These are phyloP conservation scores for Sterrhoptilus dennistouni DNA, from an alignment of 2,113 vertebrate species.

Conservation along the genomic window DNA sequence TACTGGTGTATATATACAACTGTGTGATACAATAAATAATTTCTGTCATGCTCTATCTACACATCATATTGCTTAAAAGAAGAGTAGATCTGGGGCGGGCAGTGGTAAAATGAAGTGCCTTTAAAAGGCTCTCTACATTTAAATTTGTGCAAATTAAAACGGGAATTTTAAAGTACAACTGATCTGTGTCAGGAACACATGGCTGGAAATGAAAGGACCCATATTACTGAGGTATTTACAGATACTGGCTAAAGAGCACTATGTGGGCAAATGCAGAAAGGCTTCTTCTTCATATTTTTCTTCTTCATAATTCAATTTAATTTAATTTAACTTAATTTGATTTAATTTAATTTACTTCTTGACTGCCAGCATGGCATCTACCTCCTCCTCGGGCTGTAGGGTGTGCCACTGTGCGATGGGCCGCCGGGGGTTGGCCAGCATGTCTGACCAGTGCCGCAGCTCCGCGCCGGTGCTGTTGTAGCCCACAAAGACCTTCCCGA, in stretches of 20 bases:
- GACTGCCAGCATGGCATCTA: conserved; percentile 91
- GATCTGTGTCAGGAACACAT: conserved; percentile 75
- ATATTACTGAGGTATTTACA: conserved; percentile 99
- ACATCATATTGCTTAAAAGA: conserved; percentile 99
- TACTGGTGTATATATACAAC: conserved; percentile 98
- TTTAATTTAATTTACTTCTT: conserved; percentile 88
- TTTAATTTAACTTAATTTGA: conserved; percentile 8
- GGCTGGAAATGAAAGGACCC: conserved; percentile 87
- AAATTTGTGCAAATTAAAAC: conserved; percentile 82
- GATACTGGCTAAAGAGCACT: conserved; percentile 98
- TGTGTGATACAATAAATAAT: conserved; percentile 94
- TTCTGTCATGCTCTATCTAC: conserved; percentile 99
- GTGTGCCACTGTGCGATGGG: conserved; percentile 99
- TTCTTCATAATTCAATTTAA: conserved; percentile 25
- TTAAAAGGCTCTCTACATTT: conserved; percentile 77
- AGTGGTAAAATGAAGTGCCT: conserved; percentile 72
- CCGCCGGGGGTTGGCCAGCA: conserved; percentile 97
- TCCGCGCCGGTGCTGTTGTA: conserved; percentile 96
- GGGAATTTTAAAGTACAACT: conserved; percentile 74
- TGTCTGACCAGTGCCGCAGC: conserved; percentile 98
- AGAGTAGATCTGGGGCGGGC: conserved; percentile 83
- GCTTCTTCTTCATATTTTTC: conserved; percentile 63
- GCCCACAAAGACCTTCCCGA: conserved; percentile 98
- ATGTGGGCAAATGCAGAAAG: conserved; percentile 89
- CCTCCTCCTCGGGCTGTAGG: conserved; percentile 93